These are phyloP conservation scores for Ichneumoninae sp. DNA, from an alignment of 2,888 invertebrate genomes.

Conservation along the genomic window DNA sequence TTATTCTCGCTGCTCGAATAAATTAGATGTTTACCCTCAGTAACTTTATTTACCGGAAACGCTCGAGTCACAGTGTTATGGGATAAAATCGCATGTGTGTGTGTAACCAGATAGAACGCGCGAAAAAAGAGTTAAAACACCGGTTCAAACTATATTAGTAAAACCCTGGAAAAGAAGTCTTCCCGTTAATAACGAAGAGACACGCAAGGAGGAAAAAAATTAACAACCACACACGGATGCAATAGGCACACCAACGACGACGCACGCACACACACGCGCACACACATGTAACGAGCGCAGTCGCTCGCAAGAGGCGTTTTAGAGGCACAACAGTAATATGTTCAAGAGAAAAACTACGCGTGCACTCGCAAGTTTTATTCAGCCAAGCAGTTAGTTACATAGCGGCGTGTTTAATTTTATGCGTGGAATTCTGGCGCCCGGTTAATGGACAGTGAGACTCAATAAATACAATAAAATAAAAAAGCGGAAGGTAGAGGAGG, in stretches of 20 bases:
- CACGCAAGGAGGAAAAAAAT: constrained; percentile 18
- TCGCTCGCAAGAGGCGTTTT: constrained; percentile 12
- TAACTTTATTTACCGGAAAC: background rate
- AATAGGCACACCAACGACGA: constrained; percentile 4
- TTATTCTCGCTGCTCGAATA: background rate
- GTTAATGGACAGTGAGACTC: constrained; percentile 21
- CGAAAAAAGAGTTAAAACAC: constrained; percentile 5
- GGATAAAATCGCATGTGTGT: constrained; percentile 9
- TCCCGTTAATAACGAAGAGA: constrained; percentile 47
- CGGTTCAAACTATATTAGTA: constrained; percentile 35
- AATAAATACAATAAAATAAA: constrained; percentile 20
- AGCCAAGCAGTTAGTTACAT: constrained; percentile 56
- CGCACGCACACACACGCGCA: constrained; percentile 9
- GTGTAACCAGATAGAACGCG: constrained; percentile 15
- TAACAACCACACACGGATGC: constrained; percentile 20
- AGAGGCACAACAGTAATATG: constrained; percentile 15
- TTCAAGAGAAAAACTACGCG: constrained; percentile 21
- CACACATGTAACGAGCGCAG: constrained; percentile 43
- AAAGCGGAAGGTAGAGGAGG: constrained; percentile 1
- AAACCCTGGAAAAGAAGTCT: constrained; percentile 41
- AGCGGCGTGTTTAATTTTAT: constrained; percentile 24
- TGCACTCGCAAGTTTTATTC: constrained; percentile 35
- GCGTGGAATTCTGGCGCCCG: constrained; percentile 16
- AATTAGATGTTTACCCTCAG: background rate
- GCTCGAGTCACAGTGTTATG: background rate